Evolutionary conservation across 2,113 vertebrate genomes (phyloP), one percentile per base, ranked within the genome.

Genomic region (Chitala chitala): DNA sequence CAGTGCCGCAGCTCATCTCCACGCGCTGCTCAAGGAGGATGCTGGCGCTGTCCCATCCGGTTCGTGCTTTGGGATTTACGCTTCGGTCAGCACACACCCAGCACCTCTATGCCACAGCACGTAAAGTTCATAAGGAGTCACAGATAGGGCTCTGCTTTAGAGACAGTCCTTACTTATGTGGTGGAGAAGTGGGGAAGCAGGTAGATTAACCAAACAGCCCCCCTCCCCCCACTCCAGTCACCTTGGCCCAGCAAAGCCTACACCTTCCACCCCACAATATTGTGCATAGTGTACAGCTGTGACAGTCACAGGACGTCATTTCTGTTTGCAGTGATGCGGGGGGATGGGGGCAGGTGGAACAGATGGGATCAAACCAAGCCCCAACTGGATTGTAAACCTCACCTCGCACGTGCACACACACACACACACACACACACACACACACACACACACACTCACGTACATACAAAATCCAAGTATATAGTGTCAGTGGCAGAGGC

Each of bases 271-370:
- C 85, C 80, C 73, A 83, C 75, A 72, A 73, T 81, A 71, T 42
- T 77, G 84, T 83, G 86, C 84, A 87, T 87, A 87, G 86, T 87
- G 84, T 84, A 83, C 83, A 84, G 63, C 84, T 82, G 86, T 83
- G 82, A 83, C 83, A 80, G 77, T 83, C 82, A 78, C 77, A 80
- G 59, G 1, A 71, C 69, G 79, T 80, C 78, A 80, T 78, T 78
- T 81, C 85, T 79, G 68, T 65, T 71, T 53, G 42, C n/a, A n/a
- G n/a, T n/a, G n/a, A n/a, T n/a, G n/a, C n/a, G n/a, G n/a, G n/a
- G n/a, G n/a, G n/a, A n/a, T n/a, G n/a, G 65, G 70, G 79, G 69
- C 50, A 74, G 72, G 68, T 61, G 66, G 83, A 76, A 80, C 53
- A 44, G 26, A 29, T 38, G 1, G 29, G 81, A 74, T 71, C 81